phyloP scores from a whole-genome alignment of 2,888 invertebrate species.

The Lycophotia porphyrea region DNA sequence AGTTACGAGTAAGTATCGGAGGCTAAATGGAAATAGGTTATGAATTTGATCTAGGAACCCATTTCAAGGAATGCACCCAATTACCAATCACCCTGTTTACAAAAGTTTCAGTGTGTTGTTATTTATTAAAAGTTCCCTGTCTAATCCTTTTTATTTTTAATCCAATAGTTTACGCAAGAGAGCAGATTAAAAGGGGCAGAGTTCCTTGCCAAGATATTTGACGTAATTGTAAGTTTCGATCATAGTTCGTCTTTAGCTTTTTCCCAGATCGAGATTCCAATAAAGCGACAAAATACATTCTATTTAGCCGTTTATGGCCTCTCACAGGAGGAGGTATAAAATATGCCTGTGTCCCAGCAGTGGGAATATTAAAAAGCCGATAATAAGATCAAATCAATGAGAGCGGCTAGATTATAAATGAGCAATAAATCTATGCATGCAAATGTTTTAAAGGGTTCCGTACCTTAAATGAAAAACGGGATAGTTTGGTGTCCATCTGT shows the following conservation, averaged over 20 bases:
- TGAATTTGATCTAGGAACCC: too few relatives aligned
- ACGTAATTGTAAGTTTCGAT: conserved; percentile 1
- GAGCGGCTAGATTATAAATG: neutral
- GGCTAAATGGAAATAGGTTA: too few relatives aligned
- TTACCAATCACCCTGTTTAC: neutral
- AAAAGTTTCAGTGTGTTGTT: too few relatives aligned
- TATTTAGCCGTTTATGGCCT: neutral
- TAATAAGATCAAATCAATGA: neutral
- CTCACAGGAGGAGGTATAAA: neutral
- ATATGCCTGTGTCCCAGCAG: neutral
- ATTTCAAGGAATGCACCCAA: neutral
- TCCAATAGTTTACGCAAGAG: neutral
- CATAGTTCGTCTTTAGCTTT: neutral
- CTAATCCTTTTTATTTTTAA: neutral
- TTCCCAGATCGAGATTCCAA: neutral
- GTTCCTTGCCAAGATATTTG: neutral
- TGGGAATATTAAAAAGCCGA: neutral
- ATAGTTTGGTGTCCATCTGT: too few relatives aligned
- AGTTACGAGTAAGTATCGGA: too few relatives aligned
- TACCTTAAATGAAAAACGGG: neutral
- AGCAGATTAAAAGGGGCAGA: fast-evolving
- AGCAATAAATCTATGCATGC: neutral
- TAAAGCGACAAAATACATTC: neutral
- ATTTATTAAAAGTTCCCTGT: neutral
- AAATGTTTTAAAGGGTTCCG: neutral